A percentile compares a stretch with the other conserved stretches of the same genome.
Evolutionary conservation across 1,140 invertebrate genomes (phyloP).

Genomic region (Sitobion miscanthi): DNA sequence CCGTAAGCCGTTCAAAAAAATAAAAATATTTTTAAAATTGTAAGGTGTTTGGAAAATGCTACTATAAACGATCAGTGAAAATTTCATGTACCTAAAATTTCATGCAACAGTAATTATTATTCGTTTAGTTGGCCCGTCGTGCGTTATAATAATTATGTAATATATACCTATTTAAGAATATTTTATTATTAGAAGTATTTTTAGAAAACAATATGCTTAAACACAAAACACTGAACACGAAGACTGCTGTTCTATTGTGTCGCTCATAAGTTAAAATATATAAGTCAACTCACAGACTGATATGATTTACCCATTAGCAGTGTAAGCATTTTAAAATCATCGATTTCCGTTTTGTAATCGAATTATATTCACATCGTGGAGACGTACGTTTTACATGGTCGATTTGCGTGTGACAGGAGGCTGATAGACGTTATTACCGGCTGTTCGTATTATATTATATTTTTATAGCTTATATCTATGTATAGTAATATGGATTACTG

Average conservation of each 20-base stretch:
- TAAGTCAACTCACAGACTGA: no score
- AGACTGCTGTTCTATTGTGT: no score
- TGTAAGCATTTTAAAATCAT: no score
- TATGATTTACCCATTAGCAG: no score
- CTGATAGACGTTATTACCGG: background rate
- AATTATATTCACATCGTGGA: background rate
- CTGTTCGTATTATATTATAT: background rate
- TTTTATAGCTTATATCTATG: background rate
- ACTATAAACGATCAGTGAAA: no score
- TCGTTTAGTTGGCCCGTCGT: background rate
- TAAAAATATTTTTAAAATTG: no score
- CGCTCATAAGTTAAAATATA: no score
- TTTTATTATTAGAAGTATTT: background rate
- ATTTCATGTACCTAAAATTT: no score
- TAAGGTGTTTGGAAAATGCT: no score
- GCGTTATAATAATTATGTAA: background rate
- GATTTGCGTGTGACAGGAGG: background rate
- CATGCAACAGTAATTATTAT: background rate
- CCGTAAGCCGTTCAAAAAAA: no score
- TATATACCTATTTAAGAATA: background rate
- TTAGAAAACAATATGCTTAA: background rate
- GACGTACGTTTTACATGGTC: background rate
- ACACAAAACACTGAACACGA: background rate
- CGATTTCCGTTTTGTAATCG: no score
- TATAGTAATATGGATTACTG: background rate